Evolutionary conservation across 2,888 invertebrate genomes (phyloP), one percentile per base, ranked within the genome.

Genomic region (Platypus cylindrus): DNA sequence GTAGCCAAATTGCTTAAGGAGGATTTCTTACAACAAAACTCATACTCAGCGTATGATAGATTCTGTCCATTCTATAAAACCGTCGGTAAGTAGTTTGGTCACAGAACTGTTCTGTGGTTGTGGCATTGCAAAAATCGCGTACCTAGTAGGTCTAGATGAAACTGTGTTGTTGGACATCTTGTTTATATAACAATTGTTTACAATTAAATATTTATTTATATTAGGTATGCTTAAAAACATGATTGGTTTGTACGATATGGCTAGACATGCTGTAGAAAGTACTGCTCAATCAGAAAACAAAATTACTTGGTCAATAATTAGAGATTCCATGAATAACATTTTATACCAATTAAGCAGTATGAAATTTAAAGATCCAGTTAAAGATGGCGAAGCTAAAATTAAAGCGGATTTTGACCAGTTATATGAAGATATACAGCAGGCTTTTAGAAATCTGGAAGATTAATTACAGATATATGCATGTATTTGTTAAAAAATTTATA

Each of bases 311-410:
- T 81, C 82, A 56, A 84, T 86, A 34, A 99, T 99, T 64, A 78
- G 90, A 46, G 98, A 99, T 60, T 84, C 90, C 54, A 90, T 99
- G 91, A 83, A 83, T 56, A 85, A 84, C 60, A 83, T 91, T 53
- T 75, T 99, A 52, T 95, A 98, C 70, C 91, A 95, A 63, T 75
- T 98, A 48, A 91, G 89, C 56, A 89, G 89, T 59, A 98, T 98
- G 97, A 98, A 98, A 67, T 98, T 98, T 75, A 95, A 94, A 78
- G 95, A 99, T 66, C 97, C 98, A 28, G 87, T 91, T 16, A 93
- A 91, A 65, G 97, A 98, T 52, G 97, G 97, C 36, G 97, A 99
- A 63, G 78, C 80, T 9, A 97, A 95, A 68, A 94, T 99, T 64
- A 87, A 86, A 65, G 80, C 85, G 29, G 95, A 97, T 58, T 95